phyloP scores from a whole-genome alignment of 1,140 invertebrate genomes.

The Oppia nitens region DNA sequence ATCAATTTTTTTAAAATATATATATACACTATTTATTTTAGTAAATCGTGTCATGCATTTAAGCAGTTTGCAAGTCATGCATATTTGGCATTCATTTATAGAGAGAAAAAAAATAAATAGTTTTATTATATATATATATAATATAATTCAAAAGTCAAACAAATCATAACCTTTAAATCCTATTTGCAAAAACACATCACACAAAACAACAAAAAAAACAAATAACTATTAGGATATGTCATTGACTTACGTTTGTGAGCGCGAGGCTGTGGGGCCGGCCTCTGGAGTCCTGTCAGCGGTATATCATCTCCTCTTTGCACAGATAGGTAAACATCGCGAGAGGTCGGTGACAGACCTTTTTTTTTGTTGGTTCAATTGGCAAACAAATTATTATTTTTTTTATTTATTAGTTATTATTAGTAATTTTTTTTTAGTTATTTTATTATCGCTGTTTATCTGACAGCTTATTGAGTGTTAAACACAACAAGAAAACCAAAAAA shows the following conservation, averaged over 20 bases:
- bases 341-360: slow-evolving; percentile 8
- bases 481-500: background rate
- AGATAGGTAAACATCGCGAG: slow-evolving; percentile 11
- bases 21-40: too few relatives aligned
- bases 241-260: slow-evolving; percentile 2
- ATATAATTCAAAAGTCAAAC: background rate
- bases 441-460: too few relatives aligned
- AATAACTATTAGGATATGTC: background rate
- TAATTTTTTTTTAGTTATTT: too few relatives aligned
- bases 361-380: too few relatives aligned
- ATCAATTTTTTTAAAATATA: too few relatives aligned
- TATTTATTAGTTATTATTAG: too few relatives aligned
- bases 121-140: background rate
- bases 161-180: too few relatives aligned
- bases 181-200: background rate
- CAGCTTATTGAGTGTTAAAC: too few relatives aligned
- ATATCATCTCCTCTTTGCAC: slow-evolving; percentile 19
- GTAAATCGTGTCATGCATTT: background rate
- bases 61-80: background rate
- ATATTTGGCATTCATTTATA: background rate
- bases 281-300: slow-evolving; percentile 8
- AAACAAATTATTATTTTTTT: too few relatives aligned
- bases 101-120: too few relatives aligned
- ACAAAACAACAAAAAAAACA: background rate
- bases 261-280: slow-evolving; percentile 3